Base-by-base conservation (phyloP, 2,113 vertebrate genomes). In the Leptosomus discolor region DNA sequence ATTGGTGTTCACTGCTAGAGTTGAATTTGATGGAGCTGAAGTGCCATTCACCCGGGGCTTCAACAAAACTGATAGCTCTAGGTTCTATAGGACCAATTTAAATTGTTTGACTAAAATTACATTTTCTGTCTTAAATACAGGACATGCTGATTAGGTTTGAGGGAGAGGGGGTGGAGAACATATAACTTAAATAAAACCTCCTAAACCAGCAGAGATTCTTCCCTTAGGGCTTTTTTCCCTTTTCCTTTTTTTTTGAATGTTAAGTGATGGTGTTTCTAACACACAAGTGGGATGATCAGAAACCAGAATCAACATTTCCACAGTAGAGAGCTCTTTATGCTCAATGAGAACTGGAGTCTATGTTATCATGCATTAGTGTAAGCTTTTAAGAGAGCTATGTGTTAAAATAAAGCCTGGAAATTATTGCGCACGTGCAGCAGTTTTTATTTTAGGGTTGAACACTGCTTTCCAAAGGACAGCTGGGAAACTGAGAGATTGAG, bases 51-150 rank as follows among this genome's bases (percentile, higher is more conserved):
- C 37, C 54, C 0, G 4, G 41, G 73, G 81, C 71, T 95, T 94
- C 93, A 67, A 82, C 46, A 76, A 85, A 94, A 87, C 71, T 76
- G 83, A 93, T 96, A 92, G 68, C 67, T 91, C 37, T n/a, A 75
- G 77, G 53, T 96, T 94, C 58, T 79, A 1, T 94, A 48, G 48
- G 65, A 88, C 41, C 73, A 63, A 82, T 86, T 97, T 79, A 88
- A 97, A 88, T 84, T 87, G 74, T 89, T 92, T 81, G 73, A 87
- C 48, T 87, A 87, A 96, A 94, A 83, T 92, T 75, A 36, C 23
- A 73, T 82, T 96, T 97, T 95, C 61, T 74, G 9, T 79, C 41
- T 94, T 90, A 94, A 94, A 81, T 90, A 58, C 56, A 94, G 65
- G 78, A 80, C 36, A 65, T 71, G 50, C 27, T 80, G 85, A 91